Base-by-base conservation (phyloP, 2,113 vertebrate species). In the Gymnarchus niloticus region DNA sequence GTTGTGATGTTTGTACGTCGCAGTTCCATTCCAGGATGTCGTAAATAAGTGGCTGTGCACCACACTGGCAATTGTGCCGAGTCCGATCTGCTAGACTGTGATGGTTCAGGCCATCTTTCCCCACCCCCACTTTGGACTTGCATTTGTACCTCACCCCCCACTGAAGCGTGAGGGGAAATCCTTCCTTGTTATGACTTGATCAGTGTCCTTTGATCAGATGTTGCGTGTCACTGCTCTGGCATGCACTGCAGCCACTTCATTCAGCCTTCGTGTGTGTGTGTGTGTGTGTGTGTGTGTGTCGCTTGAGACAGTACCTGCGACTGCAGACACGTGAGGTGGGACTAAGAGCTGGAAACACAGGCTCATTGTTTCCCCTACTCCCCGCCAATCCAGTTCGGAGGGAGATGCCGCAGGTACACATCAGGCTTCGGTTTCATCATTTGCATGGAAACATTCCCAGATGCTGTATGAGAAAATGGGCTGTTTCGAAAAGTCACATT, bases 241-340 rank as follows among this genome's bases (percentile, higher is more conserved):
- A 33, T 54, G 87, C n/a, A n/a, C n/a, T 88, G 85, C 54, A 85
- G 83, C 85, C 87, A 69, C 37, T 84, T 56, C 85, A 85, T 85
- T 25, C 12, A 56, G 33, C 8, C 52, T 52, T 52, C 48, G 56
- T 51, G 41, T 46, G 56, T 25, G 17, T 54, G 25, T 49, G 8
- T 19, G 54, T 41, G 14, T 61, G 44, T 57, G 57, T 49, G 19
- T 19, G 10, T 56, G 81, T 44, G 25, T 56, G 28, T 56, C 49
- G 48, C 21, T 37, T n/a, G 59, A 52, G 48, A 54, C 44, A 59
- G 46, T 57, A 59, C 84, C 83, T 86, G 61, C 52, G 25, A 78
- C n/a, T 19, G 25, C n/a, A 78, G 56, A 49, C 37, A 44, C 82
- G 61, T 23, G 81, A 25, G 73, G 80, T 14, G 14, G 19, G 48